Percentiles rank a stretch among this genome's conserved stretches.
Conservation (phyloP, 1,140 invertebrate species). For the Platyscapa corneri region DNA sequence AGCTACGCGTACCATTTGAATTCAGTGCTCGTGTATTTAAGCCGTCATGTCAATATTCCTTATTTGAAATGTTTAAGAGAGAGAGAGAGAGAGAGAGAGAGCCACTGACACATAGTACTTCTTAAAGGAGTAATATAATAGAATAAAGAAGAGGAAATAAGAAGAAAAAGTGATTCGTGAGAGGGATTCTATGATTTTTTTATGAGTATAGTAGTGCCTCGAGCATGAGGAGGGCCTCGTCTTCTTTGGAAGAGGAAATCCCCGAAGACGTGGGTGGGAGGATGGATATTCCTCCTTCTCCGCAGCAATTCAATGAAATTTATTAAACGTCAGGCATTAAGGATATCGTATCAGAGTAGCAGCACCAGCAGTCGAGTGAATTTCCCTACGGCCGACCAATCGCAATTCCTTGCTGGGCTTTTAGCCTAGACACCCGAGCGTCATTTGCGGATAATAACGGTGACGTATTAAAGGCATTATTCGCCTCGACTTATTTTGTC, state of each 20-base stretch:
- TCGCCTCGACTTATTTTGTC: constrained; percentile 34
- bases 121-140: constrained; percentile 32
- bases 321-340: constrained; percentile 58
- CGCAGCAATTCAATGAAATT: constrained; percentile 55
- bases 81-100: no score
- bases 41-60: constrained; percentile 25
- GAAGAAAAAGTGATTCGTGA: constrained; percentile 28
- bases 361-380: constrained; percentile 40
- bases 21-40: constrained; percentile 21
- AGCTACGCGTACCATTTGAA: neutral
- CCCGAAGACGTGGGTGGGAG: constrained; percentile 41
- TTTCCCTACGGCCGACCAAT: constrained; percentile 57
- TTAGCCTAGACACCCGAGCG: neutral
- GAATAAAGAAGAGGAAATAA: constrained; percentile 34
- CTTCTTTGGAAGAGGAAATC: constrained; percentile 37
- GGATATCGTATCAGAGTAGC: constrained; percentile 56
- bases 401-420: constrained; percentile 21
- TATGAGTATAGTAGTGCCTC: constrained; percentile 28
- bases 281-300: constrained; percentile 31
- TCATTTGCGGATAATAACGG: constrained; percentile 33
- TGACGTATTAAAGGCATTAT: constrained; percentile 46
- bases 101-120: neutral
- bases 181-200: constrained; percentile 37
- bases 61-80: constrained; percentile 29
- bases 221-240: neutral